phyloP scores from a whole-genome alignment of 1,140 invertebrate species.

The Calycopis cecrops region DNA sequence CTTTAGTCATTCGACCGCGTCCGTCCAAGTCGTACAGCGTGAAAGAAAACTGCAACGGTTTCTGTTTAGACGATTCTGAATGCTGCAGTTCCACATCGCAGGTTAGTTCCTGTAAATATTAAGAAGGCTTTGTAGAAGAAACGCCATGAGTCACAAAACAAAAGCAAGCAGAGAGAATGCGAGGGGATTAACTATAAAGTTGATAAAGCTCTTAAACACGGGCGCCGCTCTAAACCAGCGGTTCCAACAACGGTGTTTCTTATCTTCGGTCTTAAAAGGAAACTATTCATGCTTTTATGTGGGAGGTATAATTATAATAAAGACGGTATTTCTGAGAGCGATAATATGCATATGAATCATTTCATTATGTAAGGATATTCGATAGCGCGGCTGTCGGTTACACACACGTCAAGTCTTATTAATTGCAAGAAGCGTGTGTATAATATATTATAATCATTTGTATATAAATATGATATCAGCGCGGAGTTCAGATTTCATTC shows the following conservation, averaged over 20 bases:
- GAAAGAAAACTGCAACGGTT: slow-evolving; percentile 92
- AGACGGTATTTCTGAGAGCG: slow-evolving; percentile 14
- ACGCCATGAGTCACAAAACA: background rate
- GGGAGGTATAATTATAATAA: background rate
- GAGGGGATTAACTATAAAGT: slow-evolving; percentile 6
- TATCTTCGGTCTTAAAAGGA: slow-evolving; percentile 62
- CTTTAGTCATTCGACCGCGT: slow-evolving; percentile 93
- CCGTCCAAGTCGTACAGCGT: slow-evolving; percentile 94
- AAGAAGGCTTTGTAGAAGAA: slow-evolving; percentile 18
- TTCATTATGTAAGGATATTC: slow-evolving; percentile 27
- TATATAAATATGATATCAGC: slow-evolving; percentile 5
- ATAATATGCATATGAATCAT: slow-evolving; percentile 41
- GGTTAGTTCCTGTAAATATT: slow-evolving; percentile 83
- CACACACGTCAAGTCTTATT: no score
- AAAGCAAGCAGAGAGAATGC: background rate
- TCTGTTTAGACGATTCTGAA: slow-evolving; percentile 77
- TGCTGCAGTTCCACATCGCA: slow-evolving; percentile 92
- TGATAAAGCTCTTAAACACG: slow-evolving; percentile 38
- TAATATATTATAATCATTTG: background rate
- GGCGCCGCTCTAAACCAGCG: slow-evolving; percentile 42
- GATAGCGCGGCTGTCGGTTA: background rate
- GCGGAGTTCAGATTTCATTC: slow-evolving; percentile 5
- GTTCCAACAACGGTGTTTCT: slow-evolving; percentile 38
- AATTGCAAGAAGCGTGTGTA: no score
- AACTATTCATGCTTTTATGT: slow-evolving; percentile 52